Conservation (phyloP, 2,888 invertebrate species). For the Scelioninae gen. 2 region DNA sequence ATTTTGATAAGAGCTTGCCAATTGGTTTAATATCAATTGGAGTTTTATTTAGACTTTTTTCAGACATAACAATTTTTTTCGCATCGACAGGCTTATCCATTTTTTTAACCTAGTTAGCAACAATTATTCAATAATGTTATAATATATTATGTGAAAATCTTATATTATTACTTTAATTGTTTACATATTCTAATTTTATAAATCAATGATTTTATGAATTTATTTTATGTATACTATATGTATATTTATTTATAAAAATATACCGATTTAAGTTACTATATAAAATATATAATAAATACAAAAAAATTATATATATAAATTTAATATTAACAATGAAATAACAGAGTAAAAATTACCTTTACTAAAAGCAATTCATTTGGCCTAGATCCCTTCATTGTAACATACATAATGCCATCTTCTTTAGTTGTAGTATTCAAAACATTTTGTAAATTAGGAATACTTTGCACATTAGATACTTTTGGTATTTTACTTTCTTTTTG, state of each 20-base stretch:
- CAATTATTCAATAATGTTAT: neutral
- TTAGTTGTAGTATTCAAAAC: conserved; percentile 66
- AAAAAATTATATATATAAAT: too few relatives aligned
- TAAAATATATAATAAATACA: too few relatives aligned
- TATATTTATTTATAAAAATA: too few relatives aligned
- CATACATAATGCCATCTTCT: conserved; percentile 74
- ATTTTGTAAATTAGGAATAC: conserved; percentile 66
- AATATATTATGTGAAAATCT: too few relatives aligned
- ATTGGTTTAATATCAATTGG: conserved; percentile 64
- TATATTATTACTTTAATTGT: too few relatives aligned
- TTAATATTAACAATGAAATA: too few relatives aligned
- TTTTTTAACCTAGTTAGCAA: conserved; percentile 61
- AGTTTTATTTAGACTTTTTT: conserved; percentile 48
- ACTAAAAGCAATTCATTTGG: conserved; percentile 73
- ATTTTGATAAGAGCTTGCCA: conserved; percentile 65
- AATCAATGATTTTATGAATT: too few relatives aligned
- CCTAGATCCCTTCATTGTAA: conserved; percentile 72
- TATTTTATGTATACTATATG: too few relatives aligned
- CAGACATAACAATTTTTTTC: conserved; percentile 60
- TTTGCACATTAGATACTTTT: conserved; percentile 13
- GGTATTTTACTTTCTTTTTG: conserved; percentile 48
- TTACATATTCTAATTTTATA: too few relatives aligned
- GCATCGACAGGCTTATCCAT: conserved; percentile 65
- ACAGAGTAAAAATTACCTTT: too few relatives aligned
- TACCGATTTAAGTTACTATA: too few relatives aligned